Base-by-base conservation (phyloP, 2,113 vertebrate genomes). In the Sialia sialis region DNA sequence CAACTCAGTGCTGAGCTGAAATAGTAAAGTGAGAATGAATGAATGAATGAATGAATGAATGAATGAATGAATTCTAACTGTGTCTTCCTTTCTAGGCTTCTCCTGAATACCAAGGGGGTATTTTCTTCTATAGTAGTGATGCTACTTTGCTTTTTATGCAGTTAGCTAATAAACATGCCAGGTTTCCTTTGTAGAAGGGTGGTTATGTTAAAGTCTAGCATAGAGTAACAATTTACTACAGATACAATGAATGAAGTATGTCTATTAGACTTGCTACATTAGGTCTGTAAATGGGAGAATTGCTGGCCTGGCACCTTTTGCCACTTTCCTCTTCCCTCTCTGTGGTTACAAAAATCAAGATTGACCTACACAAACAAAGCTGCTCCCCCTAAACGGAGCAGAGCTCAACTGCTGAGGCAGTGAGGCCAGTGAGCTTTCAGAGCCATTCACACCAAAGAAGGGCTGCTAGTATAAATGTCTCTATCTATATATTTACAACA, bases 271-370 rank as follows among this genome's bases (percentile, higher is more conserved):
- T 46, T 74, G 74, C 63, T 68, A 48, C 79, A 80, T 95, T 90
- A 81, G 51, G 43, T 75, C 52, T 93, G 82, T 19, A 88, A 93
- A 39, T 36, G 29, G 51, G 64, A 86, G 60, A 90, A 88, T 91
- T 92, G 87, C 90, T 93, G 90, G 82, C 56, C 64, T 92, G 85
- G 87, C 85, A 90, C 85, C 85, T 88, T 69, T 7, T 21, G 60
- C 48, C 68, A 44, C 52, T 84, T 48, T 36, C 11, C 64, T 20
- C 6, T 88, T 95, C 76, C 52, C 16, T 90, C 72, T 90, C 91
- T 30, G 32, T 88, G 85, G 84, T 79, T 68, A 77, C 79, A 86
- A 88, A 94, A 86, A 11, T 64, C 64, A 95, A 75, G 55, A 67
- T 3, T 90, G 92, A 95, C 87, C 93, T 84, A 41, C 34, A 30